phyloP scores from a whole-genome alignment of 2,888 invertebrate genomes.

The Lepetodrilus schrolli region DNA sequence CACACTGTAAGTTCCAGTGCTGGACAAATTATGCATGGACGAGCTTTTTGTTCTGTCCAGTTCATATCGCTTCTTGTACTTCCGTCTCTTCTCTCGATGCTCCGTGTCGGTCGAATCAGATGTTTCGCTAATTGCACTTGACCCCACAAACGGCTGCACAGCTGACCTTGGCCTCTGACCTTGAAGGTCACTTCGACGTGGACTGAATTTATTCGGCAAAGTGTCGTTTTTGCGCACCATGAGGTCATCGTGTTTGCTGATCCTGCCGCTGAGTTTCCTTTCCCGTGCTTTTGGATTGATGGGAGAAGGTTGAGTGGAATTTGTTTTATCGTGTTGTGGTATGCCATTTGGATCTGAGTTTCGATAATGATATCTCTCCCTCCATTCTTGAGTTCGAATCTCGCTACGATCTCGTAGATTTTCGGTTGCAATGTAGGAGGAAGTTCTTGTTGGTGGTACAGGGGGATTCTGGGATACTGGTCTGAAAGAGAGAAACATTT shows the following conservation, averaged over 20 bases:
- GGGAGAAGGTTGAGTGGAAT: no score
- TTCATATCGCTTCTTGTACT: slow-evolving; percentile 56
- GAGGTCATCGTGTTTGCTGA: neutral
- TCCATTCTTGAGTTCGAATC: neutral
- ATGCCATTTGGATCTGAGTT: neutral
- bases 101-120: slow-evolving; percentile 70
- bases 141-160: neutral
- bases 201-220: slow-evolving; percentile 11
- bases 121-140: slow-evolving; percentile 43
- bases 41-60: slow-evolving; percentile 64
- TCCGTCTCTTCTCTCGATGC: slow-evolving; percentile 49
- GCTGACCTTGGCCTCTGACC: neutral
- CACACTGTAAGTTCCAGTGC: slow-evolving; percentile 24
- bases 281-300: neutral
- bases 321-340: neutral
- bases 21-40: slow-evolving; percentile 58
- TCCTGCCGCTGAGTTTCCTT: neutral
- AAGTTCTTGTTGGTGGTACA: neutral
- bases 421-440: neutral
- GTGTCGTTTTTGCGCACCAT: neutral
- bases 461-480: neutral
- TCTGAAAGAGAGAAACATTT: neutral
- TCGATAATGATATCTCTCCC: neutral
- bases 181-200: neutral
- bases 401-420: neutral